These are phyloP conservation scores for Belgica antarctica DNA, from an alignment of 2,888 invertebrate genomes.

Conservation along the genomic window DNA sequence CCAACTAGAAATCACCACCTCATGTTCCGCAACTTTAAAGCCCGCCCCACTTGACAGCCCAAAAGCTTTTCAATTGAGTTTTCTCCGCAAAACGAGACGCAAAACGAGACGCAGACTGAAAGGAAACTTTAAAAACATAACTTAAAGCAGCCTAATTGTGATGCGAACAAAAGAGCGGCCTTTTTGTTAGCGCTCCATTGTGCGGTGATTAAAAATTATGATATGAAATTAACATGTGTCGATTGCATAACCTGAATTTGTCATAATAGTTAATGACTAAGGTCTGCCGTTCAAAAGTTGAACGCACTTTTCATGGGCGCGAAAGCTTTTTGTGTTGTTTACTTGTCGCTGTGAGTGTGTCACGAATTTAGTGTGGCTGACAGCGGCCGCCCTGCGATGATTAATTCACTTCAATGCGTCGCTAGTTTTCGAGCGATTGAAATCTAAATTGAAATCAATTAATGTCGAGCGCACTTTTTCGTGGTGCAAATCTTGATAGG, in stretches of 20 bases:
- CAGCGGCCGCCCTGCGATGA: too few relatives aligned
- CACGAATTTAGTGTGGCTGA: neutral
- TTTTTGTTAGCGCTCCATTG: conserved; percentile 11
- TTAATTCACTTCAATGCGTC: neutral
- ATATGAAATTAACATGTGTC: conserved; percentile 40
- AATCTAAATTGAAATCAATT: conserved; percentile 35
- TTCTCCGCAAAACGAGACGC: neutral
- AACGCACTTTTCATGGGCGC: conserved; percentile 43
- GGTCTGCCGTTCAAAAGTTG: conserved; percentile 28
- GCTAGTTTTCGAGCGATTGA: conserved; percentile 13
- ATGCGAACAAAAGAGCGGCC: neutral
- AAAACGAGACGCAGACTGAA: neutral
- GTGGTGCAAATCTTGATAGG: neutral
- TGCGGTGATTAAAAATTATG: conserved; percentile 41
- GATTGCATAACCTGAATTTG: conserved; percentile 42
- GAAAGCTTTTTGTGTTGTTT: neutral
- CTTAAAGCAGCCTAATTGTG: neutral
- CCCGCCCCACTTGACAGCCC: too few relatives aligned
- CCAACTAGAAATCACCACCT: too few relatives aligned
- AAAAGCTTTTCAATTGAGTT: conserved; percentile 3
- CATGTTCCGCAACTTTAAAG: too few relatives aligned
- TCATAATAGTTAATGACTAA: conserved; percentile 42
- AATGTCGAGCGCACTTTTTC: neutral
- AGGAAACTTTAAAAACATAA: neutral
- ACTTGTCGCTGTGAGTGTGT: neutral